Conservation (phyloP, 2,888 invertebrate species). For the Platycheirus albimanus region DNA sequence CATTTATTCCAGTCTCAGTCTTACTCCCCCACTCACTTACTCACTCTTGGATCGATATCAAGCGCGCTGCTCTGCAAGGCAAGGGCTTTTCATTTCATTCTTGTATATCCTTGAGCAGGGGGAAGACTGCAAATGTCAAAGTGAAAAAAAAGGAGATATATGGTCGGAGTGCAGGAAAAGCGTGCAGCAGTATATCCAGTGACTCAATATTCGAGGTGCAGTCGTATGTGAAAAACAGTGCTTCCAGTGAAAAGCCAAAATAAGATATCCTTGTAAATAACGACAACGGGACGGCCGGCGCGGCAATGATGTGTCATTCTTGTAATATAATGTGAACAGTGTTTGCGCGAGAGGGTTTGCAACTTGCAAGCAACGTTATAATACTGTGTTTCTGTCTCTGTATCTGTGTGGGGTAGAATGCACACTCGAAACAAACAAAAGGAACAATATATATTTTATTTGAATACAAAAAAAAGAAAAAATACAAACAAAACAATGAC, state of each 20-base stretch:
- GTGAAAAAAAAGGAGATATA: conserved; percentile 27
- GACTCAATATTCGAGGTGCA: conserved; percentile 67
- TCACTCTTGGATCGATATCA: conserved; percentile 61
- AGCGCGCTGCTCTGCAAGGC: conserved; percentile 55
- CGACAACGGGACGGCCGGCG: conserved; percentile 14
- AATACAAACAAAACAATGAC: conserved; percentile 71
- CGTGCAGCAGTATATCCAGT: conserved; percentile 29
- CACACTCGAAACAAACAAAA: conserved; percentile 57
- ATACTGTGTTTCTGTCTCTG: conserved; percentile 6
- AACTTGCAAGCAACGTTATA: conserved; percentile 58
- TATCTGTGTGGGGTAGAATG: conserved; percentile 44
- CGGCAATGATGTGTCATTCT: conserved; percentile 67
- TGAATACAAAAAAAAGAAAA: conserved; percentile 26
- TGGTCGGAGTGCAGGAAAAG: conserved; percentile 47
- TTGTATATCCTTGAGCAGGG: conserved; percentile 26
- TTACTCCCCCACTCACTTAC: conserved; percentile 30
- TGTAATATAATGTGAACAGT: conserved; percentile 32
- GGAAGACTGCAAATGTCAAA: conserved; percentile 61
- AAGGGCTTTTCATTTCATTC: conserved; percentile 45
- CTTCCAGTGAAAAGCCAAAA: conserved; percentile 48
- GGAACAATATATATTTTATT: conserved; percentile 51
- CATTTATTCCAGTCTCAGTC: conserved; percentile 70
- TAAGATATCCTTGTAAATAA: conserved; percentile 26
- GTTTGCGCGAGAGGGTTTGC: conserved; percentile 33
- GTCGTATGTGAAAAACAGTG: conserved; percentile 53